Evolutionary conservation across 2,888 invertebrate genomes (phyloP).

Genomic region (Mesorhabditis belari): DNA sequence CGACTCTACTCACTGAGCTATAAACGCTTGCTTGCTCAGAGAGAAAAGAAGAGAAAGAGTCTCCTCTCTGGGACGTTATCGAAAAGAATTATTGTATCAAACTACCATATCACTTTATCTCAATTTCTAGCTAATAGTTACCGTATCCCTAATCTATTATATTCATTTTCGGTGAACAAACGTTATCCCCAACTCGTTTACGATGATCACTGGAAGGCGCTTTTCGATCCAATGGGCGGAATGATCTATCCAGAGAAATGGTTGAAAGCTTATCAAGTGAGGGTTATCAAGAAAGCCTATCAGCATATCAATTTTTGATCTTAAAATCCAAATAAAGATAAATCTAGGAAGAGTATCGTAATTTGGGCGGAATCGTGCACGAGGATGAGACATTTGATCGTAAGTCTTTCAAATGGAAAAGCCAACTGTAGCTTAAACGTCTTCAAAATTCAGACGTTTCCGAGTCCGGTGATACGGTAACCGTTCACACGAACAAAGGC

Average conservation of each 20-base stretch:
- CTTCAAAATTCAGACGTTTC: neutral
- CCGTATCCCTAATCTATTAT: neutral
- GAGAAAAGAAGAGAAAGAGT: too few species aligned
- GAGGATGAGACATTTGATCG: neutral
- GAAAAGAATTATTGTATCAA: too few species aligned
- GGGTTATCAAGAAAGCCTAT: too few species aligned
- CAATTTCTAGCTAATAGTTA: too few species aligned
- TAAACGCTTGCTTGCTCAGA: too few species aligned
- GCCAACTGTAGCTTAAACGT: too few species aligned
- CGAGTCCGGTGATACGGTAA: neutral
- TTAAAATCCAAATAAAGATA: too few species aligned
- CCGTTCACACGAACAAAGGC: neutral
- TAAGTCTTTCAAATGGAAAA: too few species aligned
- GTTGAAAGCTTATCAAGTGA: constrained; percentile 23
- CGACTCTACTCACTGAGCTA: too few species aligned
- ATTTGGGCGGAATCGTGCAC: neutral
- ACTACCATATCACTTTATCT: too few species aligned
- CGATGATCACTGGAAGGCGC: constrained; percentile 18
- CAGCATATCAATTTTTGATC: neutral
- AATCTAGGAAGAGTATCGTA: neutral
- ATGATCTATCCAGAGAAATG: constrained; percentile 34
- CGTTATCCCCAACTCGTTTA: constrained; percentile 26
- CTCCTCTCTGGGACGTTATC: too few species aligned
- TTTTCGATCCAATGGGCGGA: constrained; percentile 36
- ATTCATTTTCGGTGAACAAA: constrained; percentile 9